Conservation (phyloP, 2,797 vertebrate species). For the Helostoma temminkii region DNA sequence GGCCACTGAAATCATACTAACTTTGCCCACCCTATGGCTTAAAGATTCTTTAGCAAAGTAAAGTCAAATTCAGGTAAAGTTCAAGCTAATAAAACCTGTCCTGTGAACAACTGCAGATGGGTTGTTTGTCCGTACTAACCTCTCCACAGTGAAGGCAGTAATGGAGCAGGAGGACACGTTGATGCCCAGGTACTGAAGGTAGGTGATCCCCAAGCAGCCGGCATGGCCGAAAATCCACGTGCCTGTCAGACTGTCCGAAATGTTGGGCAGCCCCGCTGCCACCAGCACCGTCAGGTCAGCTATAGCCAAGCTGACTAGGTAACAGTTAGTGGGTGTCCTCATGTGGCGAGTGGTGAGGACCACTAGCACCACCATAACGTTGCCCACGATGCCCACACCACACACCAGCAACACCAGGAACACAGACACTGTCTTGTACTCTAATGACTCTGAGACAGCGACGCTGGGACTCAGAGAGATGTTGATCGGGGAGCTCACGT, state of each 20-base stretch:
- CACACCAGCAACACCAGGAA: slow-evolving; percentile 88
- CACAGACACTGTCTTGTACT: slow-evolving; percentile 85
- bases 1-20: too few species aligned
- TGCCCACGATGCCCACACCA: slow-evolving; percentile 85
- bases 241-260: slow-evolving; percentile 86
- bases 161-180: slow-evolving; percentile 90
- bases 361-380: slow-evolving; percentile 88
- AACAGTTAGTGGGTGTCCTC: slow-evolving; percentile 89
- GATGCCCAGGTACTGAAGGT: slow-evolving; percentile 90
- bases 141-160: slow-evolving; percentile 88
- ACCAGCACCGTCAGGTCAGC: slow-evolving; percentile 87
- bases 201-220: slow-evolving; percentile 87
- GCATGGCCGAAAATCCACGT: slow-evolving; percentile 86
- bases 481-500: slow-evolving; percentile 82
- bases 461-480: slow-evolving; percentile 76
- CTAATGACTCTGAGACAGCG: slow-evolving; percentile 68
- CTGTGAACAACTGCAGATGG: neutral
- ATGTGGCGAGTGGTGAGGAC: slow-evolving; percentile 87
- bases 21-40: too few species aligned
- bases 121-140: slow-evolving; percentile 65
- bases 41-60: neutral
- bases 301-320: slow-evolving; percentile 88
- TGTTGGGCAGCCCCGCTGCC: slow-evolving; percentile 86
- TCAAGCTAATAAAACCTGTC: too few species aligned
- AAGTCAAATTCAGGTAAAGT: too few species aligned